Evolutionary conservation across 2,113 vertebrate species (phyloP).

Genomic region (Rhinolophus sinicus): DNA sequence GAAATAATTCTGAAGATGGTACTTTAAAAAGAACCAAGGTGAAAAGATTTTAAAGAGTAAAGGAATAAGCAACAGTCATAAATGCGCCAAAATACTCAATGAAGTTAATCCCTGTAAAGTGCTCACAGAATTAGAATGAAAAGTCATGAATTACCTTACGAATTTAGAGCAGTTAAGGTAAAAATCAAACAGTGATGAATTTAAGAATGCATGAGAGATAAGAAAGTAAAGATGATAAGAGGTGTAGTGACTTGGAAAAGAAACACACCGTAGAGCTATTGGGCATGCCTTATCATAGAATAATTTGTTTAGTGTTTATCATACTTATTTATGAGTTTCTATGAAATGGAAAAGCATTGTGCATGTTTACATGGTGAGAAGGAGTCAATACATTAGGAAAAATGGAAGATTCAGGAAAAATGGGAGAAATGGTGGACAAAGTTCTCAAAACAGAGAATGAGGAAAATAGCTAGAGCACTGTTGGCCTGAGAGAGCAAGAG

Average conservation of each 20-base stretch:
- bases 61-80: neutral
- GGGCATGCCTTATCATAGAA: neutral
- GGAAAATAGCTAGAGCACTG: neutral
- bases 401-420: neutral
- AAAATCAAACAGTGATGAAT: neutral
- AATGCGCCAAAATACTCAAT: neutral
- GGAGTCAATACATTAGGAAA: neutral
- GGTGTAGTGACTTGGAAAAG: neutral
- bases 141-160: neutral
- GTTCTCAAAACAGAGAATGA: neutral
- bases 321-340: neutral
- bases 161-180: neutral
- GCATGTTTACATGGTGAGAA: neutral
- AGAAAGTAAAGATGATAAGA: neutral
- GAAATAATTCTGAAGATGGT: neutral
- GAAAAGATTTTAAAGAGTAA: neutral
- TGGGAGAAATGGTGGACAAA: neutral
- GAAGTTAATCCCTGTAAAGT: neutral
- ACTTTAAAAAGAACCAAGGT: neutral
- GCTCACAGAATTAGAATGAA: neutral
- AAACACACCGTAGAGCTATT: neutral
- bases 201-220: neutral
- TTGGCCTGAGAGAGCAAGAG: neutral
- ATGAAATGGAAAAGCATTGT: neutral
- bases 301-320: neutral